These are phyloP conservation scores for Drosophila cracens DNA, from an alignment of 2,888 invertebrate genomes.

Conservation along the genomic window DNA sequence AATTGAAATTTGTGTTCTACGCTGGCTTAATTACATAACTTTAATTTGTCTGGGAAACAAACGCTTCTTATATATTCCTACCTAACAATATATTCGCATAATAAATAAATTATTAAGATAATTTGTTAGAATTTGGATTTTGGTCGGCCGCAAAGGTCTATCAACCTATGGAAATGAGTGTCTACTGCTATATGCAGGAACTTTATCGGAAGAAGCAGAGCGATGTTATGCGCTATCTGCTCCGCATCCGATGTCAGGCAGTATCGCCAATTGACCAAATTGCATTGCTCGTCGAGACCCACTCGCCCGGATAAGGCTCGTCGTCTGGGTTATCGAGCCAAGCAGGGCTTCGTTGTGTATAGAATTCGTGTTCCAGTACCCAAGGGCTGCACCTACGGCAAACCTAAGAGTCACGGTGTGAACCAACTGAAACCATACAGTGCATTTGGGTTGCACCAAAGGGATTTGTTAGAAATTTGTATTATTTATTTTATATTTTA, in stretches of 20 bases:
- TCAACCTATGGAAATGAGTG: conserved; percentile 92
- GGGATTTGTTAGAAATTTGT: too few relatives aligned
- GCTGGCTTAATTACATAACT: neutral
- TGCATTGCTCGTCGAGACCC: conserved; percentile 97
- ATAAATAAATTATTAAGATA: neutral
- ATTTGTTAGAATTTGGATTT: neutral
- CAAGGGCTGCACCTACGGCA: conserved; percentile 99
- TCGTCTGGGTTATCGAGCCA: conserved; percentile 97
- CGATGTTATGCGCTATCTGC: conserved; percentile 98
- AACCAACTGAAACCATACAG: conserved; percentile 98
- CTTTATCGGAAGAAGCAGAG: conserved; percentile 99
- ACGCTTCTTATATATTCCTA: too few relatives aligned
- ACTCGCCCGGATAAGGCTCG: conserved; percentile 99
- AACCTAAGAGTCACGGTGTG: conserved; percentile 99
- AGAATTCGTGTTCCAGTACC: conserved; percentile 99
- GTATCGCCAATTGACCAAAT: conserved; percentile 97
- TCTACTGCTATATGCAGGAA: conserved; percentile 99
- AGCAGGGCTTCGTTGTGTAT: conserved; percentile 99
- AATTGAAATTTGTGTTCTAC: neutral
- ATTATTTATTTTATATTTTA: too few relatives aligned
- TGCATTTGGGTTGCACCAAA: conserved; percentile 86
- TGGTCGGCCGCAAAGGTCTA: conserved; percentile 86
- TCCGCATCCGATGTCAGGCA: conserved; percentile 99
- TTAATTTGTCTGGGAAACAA: neutral
- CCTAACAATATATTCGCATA: neutral